phyloP scores from a whole-genome alignment of 2,888 invertebrate genomes.

The Clostera curtula region DNA sequence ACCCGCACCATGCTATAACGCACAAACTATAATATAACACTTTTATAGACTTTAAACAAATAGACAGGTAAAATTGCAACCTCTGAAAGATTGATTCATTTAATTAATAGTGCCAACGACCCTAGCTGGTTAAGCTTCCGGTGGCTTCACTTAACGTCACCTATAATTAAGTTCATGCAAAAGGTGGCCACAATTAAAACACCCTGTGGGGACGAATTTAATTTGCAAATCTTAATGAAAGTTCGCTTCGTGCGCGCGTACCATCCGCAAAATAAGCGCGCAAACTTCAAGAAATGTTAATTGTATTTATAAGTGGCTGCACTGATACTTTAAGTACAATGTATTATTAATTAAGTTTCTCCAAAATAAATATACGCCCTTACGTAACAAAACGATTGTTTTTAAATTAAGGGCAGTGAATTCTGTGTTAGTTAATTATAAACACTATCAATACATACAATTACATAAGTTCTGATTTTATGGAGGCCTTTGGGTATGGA shows the following conservation, averaged over 20 bases:
- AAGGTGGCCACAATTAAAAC: conserved; percentile 46
- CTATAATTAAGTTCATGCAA: conserved; percentile 48
- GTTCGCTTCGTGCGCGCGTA: conserved; percentile 27
- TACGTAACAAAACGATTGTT: no score
- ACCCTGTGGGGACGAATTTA: conserved; percentile 45
- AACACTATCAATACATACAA: no score
- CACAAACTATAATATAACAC: no score
- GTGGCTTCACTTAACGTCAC: conserved; percentile 31
- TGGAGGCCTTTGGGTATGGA: no score
- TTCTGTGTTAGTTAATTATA: no score
- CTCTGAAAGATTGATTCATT: background rate
- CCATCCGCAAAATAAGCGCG: conserved; percentile 32
- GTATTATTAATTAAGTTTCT: no score
- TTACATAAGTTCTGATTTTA: no score
- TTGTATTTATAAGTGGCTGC: conserved; percentile 23
- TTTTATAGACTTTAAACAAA: no score
- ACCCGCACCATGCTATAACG: no score
- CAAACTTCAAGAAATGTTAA: conserved; percentile 39
- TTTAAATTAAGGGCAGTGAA: no score
- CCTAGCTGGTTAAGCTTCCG: conserved; percentile 12
- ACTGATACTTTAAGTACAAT: conserved; percentile 24
- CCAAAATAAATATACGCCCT: no score
- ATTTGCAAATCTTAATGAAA: conserved; percentile 59
- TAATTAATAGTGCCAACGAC: background rate
- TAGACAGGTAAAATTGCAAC: no score